These are phyloP conservation scores for Tiliacea aurago DNA, from an alignment of 2,888 invertebrate species.

Conservation along the genomic window DNA sequence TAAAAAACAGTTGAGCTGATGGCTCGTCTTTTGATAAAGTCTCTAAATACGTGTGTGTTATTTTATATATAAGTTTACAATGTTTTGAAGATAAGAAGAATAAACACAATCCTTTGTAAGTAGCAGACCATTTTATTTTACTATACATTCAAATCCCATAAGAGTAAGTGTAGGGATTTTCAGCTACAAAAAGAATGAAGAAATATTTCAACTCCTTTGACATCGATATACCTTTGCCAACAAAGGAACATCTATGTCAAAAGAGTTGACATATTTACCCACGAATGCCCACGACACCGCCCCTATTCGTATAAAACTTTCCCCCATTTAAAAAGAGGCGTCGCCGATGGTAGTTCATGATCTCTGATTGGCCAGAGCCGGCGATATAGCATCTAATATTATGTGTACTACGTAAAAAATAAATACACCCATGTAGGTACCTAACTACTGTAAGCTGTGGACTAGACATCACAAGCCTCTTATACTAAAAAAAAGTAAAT, in stretches of 20 bases:
- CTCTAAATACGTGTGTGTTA: too few relatives aligned
- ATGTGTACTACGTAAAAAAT: conserved; percentile 28
- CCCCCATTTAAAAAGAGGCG: conserved; percentile 72
- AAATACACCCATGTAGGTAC: conserved; percentile 5
- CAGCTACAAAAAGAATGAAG: not conserved
- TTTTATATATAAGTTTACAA: too few relatives aligned
- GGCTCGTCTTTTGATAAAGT: too few relatives aligned
- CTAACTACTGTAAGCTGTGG: conserved; percentile 20
- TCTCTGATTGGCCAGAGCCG: conserved; percentile 55
- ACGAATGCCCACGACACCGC: conserved; percentile 12
- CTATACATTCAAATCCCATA: too few relatives aligned
- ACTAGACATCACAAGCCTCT: conserved; percentile 18
- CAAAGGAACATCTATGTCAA: not conserved
- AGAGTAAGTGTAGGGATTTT: too few relatives aligned
- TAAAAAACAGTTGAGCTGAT: too few relatives aligned
- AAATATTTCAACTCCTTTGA: too few relatives aligned
- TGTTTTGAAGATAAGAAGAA: too few relatives aligned
- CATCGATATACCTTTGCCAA: too few relatives aligned
- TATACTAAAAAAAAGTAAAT: not conserved
- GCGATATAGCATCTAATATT: conserved; percentile 37
- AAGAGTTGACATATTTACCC: conserved; percentile 16
- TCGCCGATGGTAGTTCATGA: conserved; percentile 51
- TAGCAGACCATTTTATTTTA: too few relatives aligned
- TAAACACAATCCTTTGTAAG: too few relatives aligned
- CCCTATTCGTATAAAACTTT: conserved; percentile 37